A percentile compares a stretch with the other conserved stretches of the same genome.
phyloP scores from a whole-genome alignment of 2,113 vertebrate genomes.

The Myanophis thanlyinensis region DNA sequence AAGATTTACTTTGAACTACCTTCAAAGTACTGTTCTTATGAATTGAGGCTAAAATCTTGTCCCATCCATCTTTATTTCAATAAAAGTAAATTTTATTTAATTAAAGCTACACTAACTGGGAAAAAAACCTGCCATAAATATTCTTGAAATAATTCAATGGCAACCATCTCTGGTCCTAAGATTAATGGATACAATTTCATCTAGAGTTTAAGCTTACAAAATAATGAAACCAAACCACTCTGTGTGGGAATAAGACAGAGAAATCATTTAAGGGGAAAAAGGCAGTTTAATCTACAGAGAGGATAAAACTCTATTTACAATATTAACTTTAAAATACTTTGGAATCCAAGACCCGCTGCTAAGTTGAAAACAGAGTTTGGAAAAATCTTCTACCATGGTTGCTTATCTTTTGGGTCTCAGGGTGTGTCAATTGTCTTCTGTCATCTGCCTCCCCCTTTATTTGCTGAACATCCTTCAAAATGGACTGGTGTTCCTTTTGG shows the following conservation, averaged over 20 bases:
- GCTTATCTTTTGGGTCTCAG: neutral
- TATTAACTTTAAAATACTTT: neutral
- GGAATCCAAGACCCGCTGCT: neutral
- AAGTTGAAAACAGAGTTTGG: neutral
- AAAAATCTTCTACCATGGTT: neutral
- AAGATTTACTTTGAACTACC: neutral
- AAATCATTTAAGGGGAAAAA: neutral
- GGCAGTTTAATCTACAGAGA: neutral
- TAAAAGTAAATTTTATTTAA: neutral
- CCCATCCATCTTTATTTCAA: neutral
- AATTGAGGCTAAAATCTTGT: neutral
- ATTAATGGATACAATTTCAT: conserved; percentile 3
- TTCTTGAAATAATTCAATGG: conserved; percentile 6
- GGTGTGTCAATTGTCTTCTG: neutral
- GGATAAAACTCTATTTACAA: neutral
- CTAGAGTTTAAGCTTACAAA: neutral
- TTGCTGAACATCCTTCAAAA: neutral
- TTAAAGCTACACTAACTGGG: neutral
- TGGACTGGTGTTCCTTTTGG: neutral
- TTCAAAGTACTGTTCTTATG: neutral
- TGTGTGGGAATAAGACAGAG: neutral
- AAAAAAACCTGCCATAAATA: neutral
- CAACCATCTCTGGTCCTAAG: neutral
- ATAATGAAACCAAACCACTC: neutral
- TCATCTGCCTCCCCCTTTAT: neutral